Evolutionary conservation across 1,140 invertebrate species (phyloP).

Genomic region (Notospermus geniculatus): DNA sequence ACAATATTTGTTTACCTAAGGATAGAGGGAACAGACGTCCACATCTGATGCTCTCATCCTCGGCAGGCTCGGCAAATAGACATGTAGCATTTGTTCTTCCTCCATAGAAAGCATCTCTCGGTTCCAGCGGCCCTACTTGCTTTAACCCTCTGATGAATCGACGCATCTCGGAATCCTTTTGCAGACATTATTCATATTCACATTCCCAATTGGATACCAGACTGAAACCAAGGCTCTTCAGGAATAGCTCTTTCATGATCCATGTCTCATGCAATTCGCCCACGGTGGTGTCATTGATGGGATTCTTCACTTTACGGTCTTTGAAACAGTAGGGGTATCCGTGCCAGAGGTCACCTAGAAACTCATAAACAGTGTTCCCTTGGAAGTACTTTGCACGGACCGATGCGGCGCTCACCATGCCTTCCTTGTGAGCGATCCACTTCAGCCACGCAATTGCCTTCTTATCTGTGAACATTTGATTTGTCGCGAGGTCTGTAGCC

Average conservation of each 20-base stretch:
- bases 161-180: conserved; percentile 9
- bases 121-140: conserved; percentile 19
- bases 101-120: conserved; percentile 45
- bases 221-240: conserved; percentile 15
- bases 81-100: conserved; percentile 45
- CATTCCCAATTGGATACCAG: conserved; percentile 28
- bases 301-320: conserved; percentile 11
- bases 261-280: conserved; percentile 19
- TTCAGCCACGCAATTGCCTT: too few species aligned
- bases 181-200: conserved; percentile 22
- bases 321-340: conserved; percentile 29
- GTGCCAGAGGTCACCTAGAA: conserved; percentile 28
- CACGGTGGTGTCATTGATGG: conserved; percentile 19
- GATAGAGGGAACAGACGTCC: conserved; percentile 50
- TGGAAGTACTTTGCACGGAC: conserved; percentile 11
- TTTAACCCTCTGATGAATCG: conserved; percentile 19
- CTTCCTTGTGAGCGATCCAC: conserved; percentile 1
- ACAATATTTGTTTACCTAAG: conserved; percentile 12
- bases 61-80: conserved; percentile 31
- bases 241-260: conserved; percentile 13
- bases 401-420: conserved; percentile 16
- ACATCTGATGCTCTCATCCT: conserved; percentile 45
- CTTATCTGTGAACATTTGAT: too few species aligned
- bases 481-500: too few species aligned
- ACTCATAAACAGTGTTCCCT: conserved; percentile 25